These are phyloP conservation scores for Carduelis carduelis DNA, from an alignment of 2,797 vertebrate species.

Conservation along the genomic window DNA sequence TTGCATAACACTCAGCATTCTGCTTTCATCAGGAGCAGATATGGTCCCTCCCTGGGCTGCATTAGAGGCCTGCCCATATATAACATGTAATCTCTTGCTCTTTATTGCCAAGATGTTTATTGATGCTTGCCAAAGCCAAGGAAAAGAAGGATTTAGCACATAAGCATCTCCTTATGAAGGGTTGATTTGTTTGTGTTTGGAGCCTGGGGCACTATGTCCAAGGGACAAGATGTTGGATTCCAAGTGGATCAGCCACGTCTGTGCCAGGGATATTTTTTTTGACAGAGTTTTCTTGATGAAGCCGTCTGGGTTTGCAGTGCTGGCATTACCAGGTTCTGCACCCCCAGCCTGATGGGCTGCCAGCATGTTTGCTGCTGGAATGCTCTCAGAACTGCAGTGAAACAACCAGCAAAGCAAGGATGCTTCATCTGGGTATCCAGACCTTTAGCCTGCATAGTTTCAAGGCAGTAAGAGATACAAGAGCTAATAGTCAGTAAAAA, in stretches of 20 bases:
- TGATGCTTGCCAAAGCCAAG: conserved; percentile 52
- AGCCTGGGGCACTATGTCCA: conserved; percentile 24
- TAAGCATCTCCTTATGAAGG: conserved; percentile 21
- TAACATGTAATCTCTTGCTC: conserved; percentile 54
- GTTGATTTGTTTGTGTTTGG: conserved; percentile 15
- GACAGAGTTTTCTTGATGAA: conserved; percentile 3
- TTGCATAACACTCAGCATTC: neutral
- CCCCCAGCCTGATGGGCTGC: neutral
- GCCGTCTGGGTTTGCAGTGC: neutral
- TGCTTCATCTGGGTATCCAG: neutral
- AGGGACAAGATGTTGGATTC: conserved; percentile 23
- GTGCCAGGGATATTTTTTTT: conserved; percentile 1
- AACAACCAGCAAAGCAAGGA: neutral
- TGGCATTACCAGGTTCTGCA: neutral
- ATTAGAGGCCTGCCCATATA: neutral
- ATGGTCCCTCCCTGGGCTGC: neutral
- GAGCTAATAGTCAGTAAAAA: neutral
- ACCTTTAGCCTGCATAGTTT: neutral
- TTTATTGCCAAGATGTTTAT: conserved; percentile 46
- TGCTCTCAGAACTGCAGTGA: neutral
- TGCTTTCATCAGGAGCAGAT: conserved; percentile 48
- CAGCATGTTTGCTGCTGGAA: neutral
- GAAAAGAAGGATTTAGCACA: conserved; percentile 49
- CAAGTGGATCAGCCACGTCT: neutral
- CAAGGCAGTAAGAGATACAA: neutral